These are phyloP conservation scores for Macrophya annulata DNA, from an alignment of 2,888 invertebrate species.

Conservation along the genomic window DNA sequence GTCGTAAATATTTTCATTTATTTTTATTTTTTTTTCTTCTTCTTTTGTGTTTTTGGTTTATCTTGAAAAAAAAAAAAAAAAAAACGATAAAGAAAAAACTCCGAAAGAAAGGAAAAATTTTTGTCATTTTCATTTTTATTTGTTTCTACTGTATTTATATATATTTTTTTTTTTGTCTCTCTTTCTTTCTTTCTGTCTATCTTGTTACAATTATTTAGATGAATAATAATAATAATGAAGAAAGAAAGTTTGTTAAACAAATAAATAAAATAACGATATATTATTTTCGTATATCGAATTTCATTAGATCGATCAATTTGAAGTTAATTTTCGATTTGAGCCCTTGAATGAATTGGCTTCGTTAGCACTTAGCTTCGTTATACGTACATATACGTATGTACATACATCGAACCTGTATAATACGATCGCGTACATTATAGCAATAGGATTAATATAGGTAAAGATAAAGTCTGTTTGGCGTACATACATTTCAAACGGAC, in stretches of 20 bases:
- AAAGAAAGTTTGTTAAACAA: too few relatives aligned
- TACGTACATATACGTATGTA: background rate
- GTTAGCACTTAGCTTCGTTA: background rate
- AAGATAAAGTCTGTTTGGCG: background rate
- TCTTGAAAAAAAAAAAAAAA: background rate
- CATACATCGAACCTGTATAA: background rate
- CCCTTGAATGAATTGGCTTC: background rate
- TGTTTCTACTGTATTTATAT: too few relatives aligned
- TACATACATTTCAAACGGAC: slow-evolving; percentile 32
- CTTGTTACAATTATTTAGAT: too few relatives aligned
- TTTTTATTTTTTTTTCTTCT: background rate
- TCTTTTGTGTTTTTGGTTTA: background rate
- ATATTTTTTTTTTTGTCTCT: too few relatives aligned
- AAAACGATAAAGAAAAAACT: too few relatives aligned
- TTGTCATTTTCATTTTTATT: too few relatives aligned
- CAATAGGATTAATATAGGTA: background rate
- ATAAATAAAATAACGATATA: too few relatives aligned
- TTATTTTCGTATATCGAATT: too few relatives aligned
- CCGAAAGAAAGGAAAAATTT: too few relatives aligned
- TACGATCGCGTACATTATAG: background rate
- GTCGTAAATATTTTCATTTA: background rate
- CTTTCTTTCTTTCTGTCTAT: too few relatives aligned
- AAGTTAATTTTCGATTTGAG: slow-evolving; percentile 1
- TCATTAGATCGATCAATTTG: background rate
- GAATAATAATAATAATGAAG: too few relatives aligned